phyloP scores from a whole-genome alignment of 2,113 vertebrate genomes.

The Etheostoma spectabile region DNA sequence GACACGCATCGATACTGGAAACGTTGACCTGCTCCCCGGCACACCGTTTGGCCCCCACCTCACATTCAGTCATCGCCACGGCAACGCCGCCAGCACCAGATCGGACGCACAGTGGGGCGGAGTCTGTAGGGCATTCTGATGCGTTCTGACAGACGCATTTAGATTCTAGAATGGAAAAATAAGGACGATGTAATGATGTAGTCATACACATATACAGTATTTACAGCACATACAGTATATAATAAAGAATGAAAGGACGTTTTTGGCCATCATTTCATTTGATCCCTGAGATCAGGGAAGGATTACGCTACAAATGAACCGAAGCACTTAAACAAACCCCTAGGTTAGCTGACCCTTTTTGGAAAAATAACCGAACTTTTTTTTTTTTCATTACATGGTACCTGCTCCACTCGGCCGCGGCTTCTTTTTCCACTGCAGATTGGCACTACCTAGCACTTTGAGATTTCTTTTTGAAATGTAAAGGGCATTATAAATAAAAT shows the following conservation, averaged over 20 bases:
- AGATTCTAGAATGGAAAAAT: slow-evolving; percentile 40
- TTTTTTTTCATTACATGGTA: too few relatives aligned
- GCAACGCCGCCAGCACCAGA: slow-evolving; percentile 25
- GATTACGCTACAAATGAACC: background rate
- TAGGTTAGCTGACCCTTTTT: too few relatives aligned
- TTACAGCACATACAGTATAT: too few relatives aligned
- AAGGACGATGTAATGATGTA: background rate
- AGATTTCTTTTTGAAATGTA: too few relatives aligned
- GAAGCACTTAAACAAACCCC: background rate
- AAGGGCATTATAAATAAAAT: too few relatives aligned
- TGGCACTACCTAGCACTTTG: too few relatives aligned
- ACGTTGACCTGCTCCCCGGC: slow-evolving; percentile 80
- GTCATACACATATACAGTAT: background rate
- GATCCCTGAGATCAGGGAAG: background rate
- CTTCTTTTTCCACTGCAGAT: too few relatives aligned
- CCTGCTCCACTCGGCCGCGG: too few relatives aligned
- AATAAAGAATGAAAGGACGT: background rate
- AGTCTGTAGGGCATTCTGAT: slow-evolving; percentile 73
- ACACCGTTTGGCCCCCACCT: slow-evolving; percentile 85
- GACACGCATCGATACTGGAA: slow-evolving; percentile 83
- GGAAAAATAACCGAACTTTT: too few relatives aligned
- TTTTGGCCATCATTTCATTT: background rate
- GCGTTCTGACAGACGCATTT: slow-evolving; percentile 84
- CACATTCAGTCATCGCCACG: slow-evolving; percentile 87
- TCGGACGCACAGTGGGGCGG: slow-evolving; percentile 84